These are phyloP conservation scores for Pterocles gutturalis DNA, from an alignment of 2,113 vertebrate genomes.

Conservation along the genomic window DNA sequence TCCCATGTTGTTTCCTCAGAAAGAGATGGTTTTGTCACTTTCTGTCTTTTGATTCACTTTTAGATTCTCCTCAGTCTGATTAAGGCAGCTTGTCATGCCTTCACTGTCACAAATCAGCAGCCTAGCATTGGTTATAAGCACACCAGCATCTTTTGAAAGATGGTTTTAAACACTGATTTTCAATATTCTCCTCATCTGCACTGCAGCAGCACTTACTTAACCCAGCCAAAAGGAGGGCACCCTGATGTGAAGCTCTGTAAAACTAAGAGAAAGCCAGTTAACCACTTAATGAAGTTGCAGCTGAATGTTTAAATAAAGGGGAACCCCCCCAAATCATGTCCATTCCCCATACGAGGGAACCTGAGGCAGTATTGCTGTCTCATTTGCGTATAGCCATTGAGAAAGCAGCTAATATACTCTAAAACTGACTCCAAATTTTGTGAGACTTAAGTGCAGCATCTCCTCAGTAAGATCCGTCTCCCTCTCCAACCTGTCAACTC, in stretches of 20 bases:
- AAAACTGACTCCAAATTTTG: not conserved
- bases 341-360: not conserved
- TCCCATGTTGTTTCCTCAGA: conserved; percentile 45
- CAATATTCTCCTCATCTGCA: not conserved
- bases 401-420: not conserved
- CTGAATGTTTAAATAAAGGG: not conserved
- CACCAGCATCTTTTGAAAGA: conserved; percentile 18
- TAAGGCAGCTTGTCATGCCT: conserved; percentile 35
- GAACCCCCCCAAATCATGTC: not conserved
- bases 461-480: not conserved
- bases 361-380: not conserved
- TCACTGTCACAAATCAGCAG: not conserved
- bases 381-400: not conserved
- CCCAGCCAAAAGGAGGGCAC: not conserved
- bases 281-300: not conserved
- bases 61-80: conserved; percentile 34
- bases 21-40: conserved; percentile 6
- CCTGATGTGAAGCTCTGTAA: not conserved
- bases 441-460: not conserved
- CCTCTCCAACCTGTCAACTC: not conserved
- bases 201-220: not conserved
- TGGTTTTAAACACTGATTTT: conserved; percentile 34
- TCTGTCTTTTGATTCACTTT: conserved; percentile 52
- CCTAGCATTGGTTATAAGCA: conserved; percentile 28
- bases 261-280: not conserved